These are phyloP conservation scores for Mus caroli DNA, from an alignment of 2,797 vertebrate genomes.

Conservation along the genomic window DNA sequence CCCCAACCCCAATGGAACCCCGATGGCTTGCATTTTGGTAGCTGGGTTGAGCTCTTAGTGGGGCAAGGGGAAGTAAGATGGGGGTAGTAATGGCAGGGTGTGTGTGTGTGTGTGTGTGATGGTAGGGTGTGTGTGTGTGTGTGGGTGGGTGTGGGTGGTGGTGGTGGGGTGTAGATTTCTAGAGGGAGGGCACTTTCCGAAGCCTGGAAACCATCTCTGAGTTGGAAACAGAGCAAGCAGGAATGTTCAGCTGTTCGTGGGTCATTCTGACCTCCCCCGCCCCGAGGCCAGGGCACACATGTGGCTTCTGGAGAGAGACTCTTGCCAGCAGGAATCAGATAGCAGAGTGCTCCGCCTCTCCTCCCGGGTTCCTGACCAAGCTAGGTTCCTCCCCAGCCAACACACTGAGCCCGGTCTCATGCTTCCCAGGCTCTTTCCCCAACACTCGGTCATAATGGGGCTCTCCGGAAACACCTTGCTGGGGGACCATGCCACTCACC, in stretches of 20 bases:
- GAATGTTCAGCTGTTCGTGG: slow-evolving; percentile 77
- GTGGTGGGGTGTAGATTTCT: neutral
- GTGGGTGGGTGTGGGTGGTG: neutral
- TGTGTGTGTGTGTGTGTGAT: neutral
- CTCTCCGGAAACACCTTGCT: neutral
- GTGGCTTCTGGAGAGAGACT: slow-evolving; percentile 25
- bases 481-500: neutral
- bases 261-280: slow-evolving; percentile 77
- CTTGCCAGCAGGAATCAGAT: slow-evolving; percentile 61
- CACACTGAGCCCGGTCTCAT: neutral
- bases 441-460: neutral
- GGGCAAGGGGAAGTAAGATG: neutral
- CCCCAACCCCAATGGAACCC: rapidly evolving
- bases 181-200: neutral
- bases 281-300: slow-evolving; percentile 68
- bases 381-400: neutral
- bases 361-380: neutral
- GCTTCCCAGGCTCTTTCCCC: neutral
- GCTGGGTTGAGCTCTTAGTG: neutral
- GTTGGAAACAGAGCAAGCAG: slow-evolving; percentile 49
- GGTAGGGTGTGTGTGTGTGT: rapidly evolving
- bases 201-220: slow-evolving; percentile 49
- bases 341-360: neutral
- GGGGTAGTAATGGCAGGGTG: rapidly evolving
- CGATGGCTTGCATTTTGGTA: neutral